Evolutionary conservation across 2,113 vertebrate genomes (phyloP).

Genomic region (Suncus etruscus): DNA sequence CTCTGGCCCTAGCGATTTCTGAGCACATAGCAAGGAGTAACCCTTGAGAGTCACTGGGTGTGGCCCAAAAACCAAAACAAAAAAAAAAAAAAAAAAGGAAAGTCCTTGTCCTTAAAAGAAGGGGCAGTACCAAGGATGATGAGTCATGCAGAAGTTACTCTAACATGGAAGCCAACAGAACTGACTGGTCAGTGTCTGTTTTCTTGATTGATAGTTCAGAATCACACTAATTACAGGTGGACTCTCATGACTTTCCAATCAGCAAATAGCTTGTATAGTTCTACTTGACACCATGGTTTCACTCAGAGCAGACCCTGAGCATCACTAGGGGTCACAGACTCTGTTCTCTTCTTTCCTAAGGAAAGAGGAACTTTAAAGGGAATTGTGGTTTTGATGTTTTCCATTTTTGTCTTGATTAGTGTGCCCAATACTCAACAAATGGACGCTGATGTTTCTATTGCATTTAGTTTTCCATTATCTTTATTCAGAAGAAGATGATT

Average conservation of each 20-base stretch:
- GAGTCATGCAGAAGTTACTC: constrained; percentile 20
- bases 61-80: too few species aligned
- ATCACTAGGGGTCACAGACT: too few species aligned
- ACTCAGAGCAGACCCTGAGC: constrained; percentile 84
- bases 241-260: constrained; percentile 87
- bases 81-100: too few species aligned
- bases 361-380: neutral
- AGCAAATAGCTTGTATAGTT: constrained; percentile 85
- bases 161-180: constrained; percentile 52
- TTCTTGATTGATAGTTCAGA: constrained; percentile 88
- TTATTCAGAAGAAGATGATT: constrained; percentile 50
- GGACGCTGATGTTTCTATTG: neutral
- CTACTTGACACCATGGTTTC: constrained; percentile 87
- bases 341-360: too few species aligned
- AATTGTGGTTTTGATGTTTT: constrained; percentile 18
- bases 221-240: constrained; percentile 86
- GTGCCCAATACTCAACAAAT: constrained; percentile 39
- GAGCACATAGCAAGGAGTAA: too few species aligned
- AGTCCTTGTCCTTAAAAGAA: neutral
- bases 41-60: too few species aligned
- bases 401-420: neutral
- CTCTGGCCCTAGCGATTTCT: too few species aligned
- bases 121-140: neutral
- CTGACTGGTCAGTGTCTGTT: constrained; percentile 73
- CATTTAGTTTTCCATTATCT: constrained; percentile 32